Base-by-base conservation (phyloP, 1,140 invertebrate genomes). In the Homarus americanus region DNA sequence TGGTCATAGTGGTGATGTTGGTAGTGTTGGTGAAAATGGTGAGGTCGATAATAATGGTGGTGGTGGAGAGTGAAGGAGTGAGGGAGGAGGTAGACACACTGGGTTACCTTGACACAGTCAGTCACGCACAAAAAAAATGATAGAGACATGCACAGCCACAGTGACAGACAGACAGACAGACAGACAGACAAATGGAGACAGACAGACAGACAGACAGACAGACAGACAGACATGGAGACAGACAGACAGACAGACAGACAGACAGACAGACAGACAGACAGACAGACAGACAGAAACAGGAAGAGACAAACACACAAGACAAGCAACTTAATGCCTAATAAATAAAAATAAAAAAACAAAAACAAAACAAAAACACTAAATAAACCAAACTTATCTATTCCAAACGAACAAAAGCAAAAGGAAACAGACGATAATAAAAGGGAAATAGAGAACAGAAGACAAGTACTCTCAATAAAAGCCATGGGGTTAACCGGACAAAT, bases 91-190 rank as follows among this genome's bases (percentile, higher is more conserved):
- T 4, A 69, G 4, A 15, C n/a, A 32, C 63, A 69, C 63, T 12
- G n/a, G 63, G n/a, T n/a, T 12, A 69, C 63, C 63, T 69, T 69
- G 63, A 69, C 63, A 69, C 32, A 69, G 63, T 69, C 63, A 69
- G n/a, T n/a, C 63, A 32, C 63, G 28, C 63, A 32, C 63, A 69
- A 69, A 69, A 69, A 69, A 24, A 28, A 24, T 32, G 63, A 28
- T 32, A n/a, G 24, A 69, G n/a, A 32, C 63, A 12, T 69, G 63
- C 12, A 32, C n/a, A 15, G 12, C n/a, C 63, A 69, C 12, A 4
- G 63, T 69, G 63, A 32, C 1, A 49, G 9, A 49, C 9, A 49
- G 9, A 49, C n/a, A n/a, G n/a, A n/a, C n/a, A n/a, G n/a, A n/a
- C n/a, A n/a, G n/a, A n/a, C n/a, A 49, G 44, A n/a, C n/a, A n/a